Conservation (phyloP, 1,140 invertebrate species). For the Rhopalosiphum maidis region DNA sequence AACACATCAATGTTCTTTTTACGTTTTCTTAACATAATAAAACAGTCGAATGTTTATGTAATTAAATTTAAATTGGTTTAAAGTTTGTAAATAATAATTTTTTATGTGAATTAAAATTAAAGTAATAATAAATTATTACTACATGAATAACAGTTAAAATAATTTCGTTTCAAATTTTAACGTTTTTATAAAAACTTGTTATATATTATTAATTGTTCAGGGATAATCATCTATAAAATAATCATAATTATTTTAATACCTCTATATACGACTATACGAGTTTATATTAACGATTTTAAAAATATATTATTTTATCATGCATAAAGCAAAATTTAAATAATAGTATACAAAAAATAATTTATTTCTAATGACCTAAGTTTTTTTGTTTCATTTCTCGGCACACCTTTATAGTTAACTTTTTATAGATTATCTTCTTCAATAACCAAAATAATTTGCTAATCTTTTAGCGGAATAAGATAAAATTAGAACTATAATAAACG, state of each 20-base stretch:
- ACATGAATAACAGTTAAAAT: background rate
- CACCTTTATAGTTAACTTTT: background rate
- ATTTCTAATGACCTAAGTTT: background rate
- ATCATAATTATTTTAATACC: background rate
- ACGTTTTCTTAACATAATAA: background rate
- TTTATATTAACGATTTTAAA: background rate
- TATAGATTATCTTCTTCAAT: background rate
- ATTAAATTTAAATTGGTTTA: constrained; percentile 10
- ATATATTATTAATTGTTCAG: background rate
- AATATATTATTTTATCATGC: background rate
- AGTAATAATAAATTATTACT: background rate
- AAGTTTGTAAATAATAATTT: background rate
- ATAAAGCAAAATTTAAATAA: background rate
- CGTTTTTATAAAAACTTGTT: background rate
- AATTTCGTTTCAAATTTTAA: background rate
- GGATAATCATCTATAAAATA: background rate
- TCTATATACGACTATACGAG: background rate
- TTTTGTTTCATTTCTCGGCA: background rate
- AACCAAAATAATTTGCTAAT: background rate
- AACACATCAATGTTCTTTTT: background rate
- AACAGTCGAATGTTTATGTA: background rate
- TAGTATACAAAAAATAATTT: background rate
- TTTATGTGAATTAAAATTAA: background rate
- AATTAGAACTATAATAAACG: background rate
- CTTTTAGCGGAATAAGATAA: background rate